Base-by-base conservation (phyloP, 1,140 invertebrate genomes). In the Phortica variegata region DNA sequence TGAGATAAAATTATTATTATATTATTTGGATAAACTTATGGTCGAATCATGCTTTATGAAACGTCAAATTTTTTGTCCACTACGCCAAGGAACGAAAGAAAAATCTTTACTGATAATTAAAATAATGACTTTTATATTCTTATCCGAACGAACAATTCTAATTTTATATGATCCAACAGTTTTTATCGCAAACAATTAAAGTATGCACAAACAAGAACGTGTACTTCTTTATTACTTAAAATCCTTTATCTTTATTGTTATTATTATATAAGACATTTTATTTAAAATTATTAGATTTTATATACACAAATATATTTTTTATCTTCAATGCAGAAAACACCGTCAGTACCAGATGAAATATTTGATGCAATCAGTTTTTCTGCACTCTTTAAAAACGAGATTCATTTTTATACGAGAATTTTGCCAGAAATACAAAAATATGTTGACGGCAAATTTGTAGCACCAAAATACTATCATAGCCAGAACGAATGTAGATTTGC, bases 391-490 rank as follows among this genome's bases (percentile, higher is more conserved):
- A 47, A 13, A 21, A 75, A 75, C 19, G 73, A 75, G 36, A 55
- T 73, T 7, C 15, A 43, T 12, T 66, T 72, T 20, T 75, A 75
- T 15, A 58, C 52, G 0, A 46, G 52, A 37, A 60, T 74, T 7
- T 42, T 74, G 2, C 72, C 72, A 2, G 49, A 56, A 9, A 20
- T 75, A 2, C 55, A 65, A 17, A 40, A 50, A 5, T 7, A 51
- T 12, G 33, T 54, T 12, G 20, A 26, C 0, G 49, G 54, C 1
- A 43, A 40, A 1, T 66, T 73, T 15, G 47, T 53, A 2, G 49
- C 54, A 0, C 58, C 72, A 2, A 61, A 54, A 39, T 75, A 65
- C 44, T 75, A 66, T 21, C 61, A 71, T 8, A 66, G 66, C 16
- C 59, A 71, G 19, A 29, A 59, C 1, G 38, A 60, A 18, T 8